These are phyloP conservation scores for Incurvaria masculella DNA, from an alignment of 2,888 invertebrate species.

Conservation along the genomic window DNA sequence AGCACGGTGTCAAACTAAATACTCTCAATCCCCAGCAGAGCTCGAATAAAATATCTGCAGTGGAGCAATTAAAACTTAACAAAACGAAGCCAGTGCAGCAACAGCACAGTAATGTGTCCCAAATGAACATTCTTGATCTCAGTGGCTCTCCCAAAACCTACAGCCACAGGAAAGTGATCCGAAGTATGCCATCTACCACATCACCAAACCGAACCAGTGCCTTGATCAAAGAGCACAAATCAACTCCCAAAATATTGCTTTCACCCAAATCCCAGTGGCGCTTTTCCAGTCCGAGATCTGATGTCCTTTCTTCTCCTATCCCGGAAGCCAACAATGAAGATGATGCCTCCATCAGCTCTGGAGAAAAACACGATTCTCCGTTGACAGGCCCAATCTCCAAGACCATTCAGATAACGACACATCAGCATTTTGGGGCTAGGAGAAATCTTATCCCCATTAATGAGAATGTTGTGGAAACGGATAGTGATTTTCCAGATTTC, in stretches of 20 bases:
- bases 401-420: slow-evolving; percentile 45
- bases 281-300: slow-evolving; percentile 71
- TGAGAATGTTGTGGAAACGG: slow-evolving; percentile 32
- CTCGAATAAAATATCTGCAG: slow-evolving; percentile 67
- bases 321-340: slow-evolving; percentile 80
- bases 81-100: slow-evolving; percentile 50
- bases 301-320: slow-evolving; percentile 83
- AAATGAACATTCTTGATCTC: slow-evolving; percentile 64
- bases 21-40: slow-evolving; percentile 53
- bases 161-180: slow-evolving; percentile 59
- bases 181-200: slow-evolving; percentile 43
- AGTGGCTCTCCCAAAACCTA: slow-evolving; percentile 71
- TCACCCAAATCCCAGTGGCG: slow-evolving; percentile 71
- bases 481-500: slow-evolving; percentile 26
- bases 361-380: slow-evolving; percentile 47
- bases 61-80: slow-evolving; percentile 72
- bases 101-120: slow-evolving; percentile 31
- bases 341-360: slow-evolving; percentile 62
- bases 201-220: slow-evolving; percentile 54
- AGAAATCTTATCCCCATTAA: slow-evolving; percentile 44
- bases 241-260: slow-evolving; percentile 61
- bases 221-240: slow-evolving; percentile 52
- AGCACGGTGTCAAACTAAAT: slow-evolving; percentile 67
- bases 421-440: slow-evolving; percentile 48
- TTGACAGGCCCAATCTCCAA: slow-evolving; percentile 36